Conservation (phyloP, 1,140 invertebrate genomes). For the Hesperophylax magnus region DNA sequence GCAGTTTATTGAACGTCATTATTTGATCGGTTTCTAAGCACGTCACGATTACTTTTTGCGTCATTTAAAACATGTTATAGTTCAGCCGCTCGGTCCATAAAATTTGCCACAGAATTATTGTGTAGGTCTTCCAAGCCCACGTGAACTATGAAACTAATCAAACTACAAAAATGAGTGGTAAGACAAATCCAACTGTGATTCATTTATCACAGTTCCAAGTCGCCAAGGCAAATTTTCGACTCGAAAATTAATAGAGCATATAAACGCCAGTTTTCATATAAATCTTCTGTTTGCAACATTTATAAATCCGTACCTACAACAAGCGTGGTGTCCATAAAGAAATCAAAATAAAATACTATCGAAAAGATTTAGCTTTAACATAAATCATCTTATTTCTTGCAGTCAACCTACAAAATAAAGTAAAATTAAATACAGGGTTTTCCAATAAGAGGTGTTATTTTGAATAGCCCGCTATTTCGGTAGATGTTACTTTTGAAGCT, state of each 20-base stretch:
- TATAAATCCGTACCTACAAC: too few relatives aligned
- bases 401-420: too few relatives aligned
- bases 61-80: slow-evolving; percentile 2
- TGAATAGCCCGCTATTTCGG: too few relatives aligned
- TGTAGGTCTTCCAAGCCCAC: slow-evolving; percentile 9
- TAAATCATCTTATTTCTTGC: too few relatives aligned
- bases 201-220: slow-evolving; percentile 6
- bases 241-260: not conserved
- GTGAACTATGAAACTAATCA: slow-evolving; percentile 18
- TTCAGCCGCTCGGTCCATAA: not conserved
- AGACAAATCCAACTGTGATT: slow-evolving; percentile 23
- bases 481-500: too few relatives aligned
- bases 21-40: slow-evolving; percentile 1
- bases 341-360: too few relatives aligned
- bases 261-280: too few relatives aligned
- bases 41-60: not conserved
- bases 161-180: not conserved
- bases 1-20: not conserved
- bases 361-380: too few relatives aligned
- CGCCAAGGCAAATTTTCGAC: slow-evolving; percentile 17
- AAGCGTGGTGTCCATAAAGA: too few relatives aligned
- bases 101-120: not conserved
- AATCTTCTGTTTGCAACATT: too few relatives aligned
- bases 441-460: too few relatives aligned
- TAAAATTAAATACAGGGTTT: too few relatives aligned